Base-by-base conservation (phyloP, 2,797 vertebrate genomes). In the Catamblyrhynchus diadema region DNA sequence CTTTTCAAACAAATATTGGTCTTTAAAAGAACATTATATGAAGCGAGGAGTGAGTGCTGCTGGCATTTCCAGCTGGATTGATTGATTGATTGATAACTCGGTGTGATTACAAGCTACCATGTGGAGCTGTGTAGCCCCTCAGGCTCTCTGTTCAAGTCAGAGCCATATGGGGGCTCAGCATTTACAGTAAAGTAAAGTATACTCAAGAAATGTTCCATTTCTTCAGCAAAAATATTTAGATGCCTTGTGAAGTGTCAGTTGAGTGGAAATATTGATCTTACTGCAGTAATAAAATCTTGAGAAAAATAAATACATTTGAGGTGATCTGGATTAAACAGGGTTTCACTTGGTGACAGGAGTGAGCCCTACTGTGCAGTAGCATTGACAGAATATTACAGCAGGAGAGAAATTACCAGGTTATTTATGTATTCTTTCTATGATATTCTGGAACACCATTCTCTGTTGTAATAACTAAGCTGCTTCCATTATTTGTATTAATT, bases 41-140 rank as follows among this genome's bases (percentile, higher is more conserved):
- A 72, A 90, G 54, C 1, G 32, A 81, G 41, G 65, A 72, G 25
- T 79, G 75, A 79, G 51, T 37, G 53, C 37, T 86, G 81, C 47
- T 93, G 84, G 67, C 70, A 42, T 92, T 96, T 93, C 87, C 77
- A 84, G 79, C 85, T 92, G 75, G 39, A 87, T 61, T 94, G 93
- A 94, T 81, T 94, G 93, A 94, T 81, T 90, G 94, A 93, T 92
- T 89, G 94, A 72, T 93, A 90, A 83, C 66, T 88, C 50, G 20
- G 54, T 83, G 21, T 69, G 94, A 86, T 90, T 94, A 70, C 73
- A 93, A 94, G 79, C 59, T 89, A 32, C 65, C 79, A 45, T 86
- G 91, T 94, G 44, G 80, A 78, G 82, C 94, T 93, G 20, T 65
- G 79, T 61, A 85, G 74, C 62, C 91, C 94, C 82, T 91, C 47